Evolutionary conservation across 2,113 vertebrate species (phyloP).

Genomic region (Lutjanus erythropterus): DNA sequence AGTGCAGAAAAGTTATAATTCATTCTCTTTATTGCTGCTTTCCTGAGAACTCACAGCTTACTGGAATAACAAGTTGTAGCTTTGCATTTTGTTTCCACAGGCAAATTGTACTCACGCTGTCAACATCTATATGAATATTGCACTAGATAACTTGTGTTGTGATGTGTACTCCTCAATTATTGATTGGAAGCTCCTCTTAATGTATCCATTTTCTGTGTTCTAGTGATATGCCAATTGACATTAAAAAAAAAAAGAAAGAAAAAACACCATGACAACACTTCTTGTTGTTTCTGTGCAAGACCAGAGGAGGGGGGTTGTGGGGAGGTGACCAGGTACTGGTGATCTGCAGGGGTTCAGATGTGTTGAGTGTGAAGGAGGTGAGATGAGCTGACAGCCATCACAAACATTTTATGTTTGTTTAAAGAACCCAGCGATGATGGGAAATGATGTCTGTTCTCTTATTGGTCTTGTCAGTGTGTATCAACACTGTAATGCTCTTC

Average conservation of each 20-base stretch:
- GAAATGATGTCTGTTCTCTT: slow-evolving; percentile 17
- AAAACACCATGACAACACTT: neutral
- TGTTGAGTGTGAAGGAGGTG: neutral
- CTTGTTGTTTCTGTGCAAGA: no score
- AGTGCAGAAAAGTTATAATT: neutral
- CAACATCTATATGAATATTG: slow-evolving; percentile 32
- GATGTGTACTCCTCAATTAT: slow-evolving; percentile 18
- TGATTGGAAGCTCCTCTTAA: neutral
- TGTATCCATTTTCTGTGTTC: neutral
- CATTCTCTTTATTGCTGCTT: neutral
- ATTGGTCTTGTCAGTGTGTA: neutral
- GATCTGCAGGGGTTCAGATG: slow-evolving; percentile 19
- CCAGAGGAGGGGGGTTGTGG: no score
- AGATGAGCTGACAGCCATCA: slow-evolving; percentile 23
- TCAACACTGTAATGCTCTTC: neutral
- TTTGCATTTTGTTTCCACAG: neutral
- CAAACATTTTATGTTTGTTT: slow-evolving; percentile 25
- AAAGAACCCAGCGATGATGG: neutral
- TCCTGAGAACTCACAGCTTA: neutral
- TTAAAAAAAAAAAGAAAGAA: neutral
- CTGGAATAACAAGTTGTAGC: neutral
- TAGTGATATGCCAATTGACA: neutral
- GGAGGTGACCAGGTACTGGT: neutral
- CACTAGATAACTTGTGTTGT: slow-evolving; percentile 11
- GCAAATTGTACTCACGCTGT: neutral